These are phyloP conservation scores for Alectura lathami DNA, from an alignment of 2,113 vertebrate species.

Conservation along the genomic window DNA sequence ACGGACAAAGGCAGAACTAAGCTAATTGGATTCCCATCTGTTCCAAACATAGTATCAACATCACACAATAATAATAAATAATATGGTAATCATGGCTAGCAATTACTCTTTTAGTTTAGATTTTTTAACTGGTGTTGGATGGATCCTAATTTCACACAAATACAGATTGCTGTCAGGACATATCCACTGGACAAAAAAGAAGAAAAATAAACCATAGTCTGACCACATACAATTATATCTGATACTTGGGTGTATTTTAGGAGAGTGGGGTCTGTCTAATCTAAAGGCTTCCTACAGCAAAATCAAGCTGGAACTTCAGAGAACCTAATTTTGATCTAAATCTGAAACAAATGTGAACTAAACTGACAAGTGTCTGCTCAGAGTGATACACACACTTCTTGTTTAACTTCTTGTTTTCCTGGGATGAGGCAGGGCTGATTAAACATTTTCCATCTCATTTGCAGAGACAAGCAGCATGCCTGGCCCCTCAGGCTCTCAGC, in stretches of 20 bases:
- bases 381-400: neutral
- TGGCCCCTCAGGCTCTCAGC: fast-evolving
- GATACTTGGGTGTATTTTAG: neutral
- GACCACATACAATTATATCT: neutral
- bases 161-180: neutral
- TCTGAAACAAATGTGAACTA: neutral
- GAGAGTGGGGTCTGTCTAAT: neutral
- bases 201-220: neutral
- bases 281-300: neutral
- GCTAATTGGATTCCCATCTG: constrained; percentile 73
- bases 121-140: neutral
- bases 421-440: neutral
- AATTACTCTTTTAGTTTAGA: constrained; percentile 40
- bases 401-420: neutral
- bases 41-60: constrained; percentile 62
- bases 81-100: constrained; percentile 39
- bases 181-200: neutral
- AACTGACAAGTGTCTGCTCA: neutral
- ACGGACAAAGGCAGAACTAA: constrained; percentile 64
- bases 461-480: neutral
- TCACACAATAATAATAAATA: constrained; percentile 52
- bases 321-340: constrained; percentile 15
- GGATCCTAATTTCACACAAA: neutral
- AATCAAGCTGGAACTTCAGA: neutral
- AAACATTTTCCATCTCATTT: neutral